These are phyloP conservation scores for Clavelina lepadiformis DNA, from an alignment of 23 tunicate species.

Conservation along the genomic window DNA sequence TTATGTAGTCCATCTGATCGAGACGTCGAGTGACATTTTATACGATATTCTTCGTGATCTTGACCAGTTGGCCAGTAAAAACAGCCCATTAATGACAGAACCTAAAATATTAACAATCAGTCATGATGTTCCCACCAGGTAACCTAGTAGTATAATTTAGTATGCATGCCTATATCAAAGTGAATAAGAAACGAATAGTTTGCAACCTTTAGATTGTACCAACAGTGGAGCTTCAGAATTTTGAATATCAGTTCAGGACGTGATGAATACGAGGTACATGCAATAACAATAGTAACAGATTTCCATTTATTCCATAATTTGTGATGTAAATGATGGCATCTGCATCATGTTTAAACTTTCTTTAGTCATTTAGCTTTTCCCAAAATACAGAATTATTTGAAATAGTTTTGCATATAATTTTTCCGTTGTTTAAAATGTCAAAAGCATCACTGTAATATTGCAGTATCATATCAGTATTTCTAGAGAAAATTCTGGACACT, in stretches of 20 bases:
- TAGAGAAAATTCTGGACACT: too few relatives aligned
- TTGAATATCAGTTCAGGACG: conserved; percentile 72
- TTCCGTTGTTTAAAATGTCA: too few relatives aligned
- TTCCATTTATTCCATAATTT: too few relatives aligned
- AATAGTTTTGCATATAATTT: too few relatives aligned
- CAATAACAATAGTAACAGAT: background rate
- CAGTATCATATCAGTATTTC: too few relatives aligned
- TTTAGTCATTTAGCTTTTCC: too few relatives aligned
- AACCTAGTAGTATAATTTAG: background rate
- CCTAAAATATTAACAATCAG: conserved; percentile 76
- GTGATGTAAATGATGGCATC: too few relatives aligned
- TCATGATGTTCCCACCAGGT: conserved; percentile 87
- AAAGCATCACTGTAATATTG: too few relatives aligned
- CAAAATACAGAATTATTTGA: too few relatives aligned
- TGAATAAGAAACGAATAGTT: too few relatives aligned
- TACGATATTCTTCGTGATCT: conserved; percentile 55
- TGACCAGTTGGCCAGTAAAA: conserved; percentile 4
- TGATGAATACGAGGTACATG: conserved; percentile 60
- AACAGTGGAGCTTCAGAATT: conserved; percentile 77
- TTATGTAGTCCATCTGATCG: conserved; percentile 70
- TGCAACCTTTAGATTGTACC: conserved; percentile 46
- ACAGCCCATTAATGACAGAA: conserved; percentile 21
- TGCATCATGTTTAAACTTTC: too few relatives aligned
- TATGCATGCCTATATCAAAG: background rate
- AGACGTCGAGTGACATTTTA: conserved; percentile 62